Base-by-base conservation (phyloP, 1,140 invertebrate genomes). In the Popillia japonica region DNA sequence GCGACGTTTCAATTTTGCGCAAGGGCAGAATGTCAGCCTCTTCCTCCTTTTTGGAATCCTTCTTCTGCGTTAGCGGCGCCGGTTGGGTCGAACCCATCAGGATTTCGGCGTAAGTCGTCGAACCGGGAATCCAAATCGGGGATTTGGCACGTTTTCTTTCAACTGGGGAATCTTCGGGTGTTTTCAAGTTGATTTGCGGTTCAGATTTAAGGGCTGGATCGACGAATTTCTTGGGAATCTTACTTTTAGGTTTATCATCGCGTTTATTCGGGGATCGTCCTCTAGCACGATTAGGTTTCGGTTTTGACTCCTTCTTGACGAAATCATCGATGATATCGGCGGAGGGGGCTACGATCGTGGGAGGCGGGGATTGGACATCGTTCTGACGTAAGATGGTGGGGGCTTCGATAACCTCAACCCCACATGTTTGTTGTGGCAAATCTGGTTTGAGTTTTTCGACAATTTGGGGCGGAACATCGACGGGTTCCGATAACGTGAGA, bases 51-150 rank as follows among this genome's bases (percentile, higher is more conserved):
- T 74, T 74, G 72, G n/a, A 8, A 9, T 74, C 40, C n/a, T 40
- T 74, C 40, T 41, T 44, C n/a, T 3, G 64, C 7, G 72, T 14
- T 14, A 6, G 0, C 6, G 20, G 3, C 3, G 27, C 61, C 61
- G 11, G 76, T 77, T 78, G 42, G 61, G n/a, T 72, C 86, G 7
- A 72, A 68, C 93, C 93, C 73, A 90, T 90, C 9, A 95, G 88
- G 78, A 95, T 92, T 85, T 95, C 93, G 6, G 94, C 93, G 84
- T 95, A 95, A 40, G 93, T 91, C 11, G 91, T 91, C 10, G 92
- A 92, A 40, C 93, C 93, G 0, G 92, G 92, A 8, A 88, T 83
- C 93, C 93, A 94, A 79, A 93, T 90, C 14, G 93, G 93, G 86
- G 93, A 94, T 11, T 90, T 89, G 3, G 93, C 93, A 79, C 92